Evolutionary conservation across 2,797 vertebrate genomes (phyloP).

Genomic region (Melanogrammus aeglefinus): DNA sequence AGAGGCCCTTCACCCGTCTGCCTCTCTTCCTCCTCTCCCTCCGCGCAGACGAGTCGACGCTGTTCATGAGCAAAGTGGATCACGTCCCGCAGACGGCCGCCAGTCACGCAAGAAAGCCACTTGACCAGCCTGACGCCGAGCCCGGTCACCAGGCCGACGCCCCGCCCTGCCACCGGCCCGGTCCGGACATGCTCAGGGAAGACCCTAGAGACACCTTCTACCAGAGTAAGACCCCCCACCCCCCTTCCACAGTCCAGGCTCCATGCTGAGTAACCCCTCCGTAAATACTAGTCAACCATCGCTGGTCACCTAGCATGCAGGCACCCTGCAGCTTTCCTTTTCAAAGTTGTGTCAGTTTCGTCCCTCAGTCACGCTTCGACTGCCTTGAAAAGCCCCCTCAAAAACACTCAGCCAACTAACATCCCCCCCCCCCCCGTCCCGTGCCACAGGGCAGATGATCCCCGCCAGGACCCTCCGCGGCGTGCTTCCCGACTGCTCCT

Average conservation of each 20-base stretch:
- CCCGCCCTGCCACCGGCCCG: conserved; percentile 6
- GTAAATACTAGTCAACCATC: too few species aligned
- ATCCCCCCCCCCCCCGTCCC: conserved; percentile 1
- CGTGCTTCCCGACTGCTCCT: conserved; percentile 83
- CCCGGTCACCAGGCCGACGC: background rate
- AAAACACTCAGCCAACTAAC: background rate
- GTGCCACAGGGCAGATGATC: conserved; percentile 80
- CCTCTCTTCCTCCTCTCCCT: background rate
- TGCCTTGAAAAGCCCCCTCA: background rate
- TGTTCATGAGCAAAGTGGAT: conserved; percentile 79
- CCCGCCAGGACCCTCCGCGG: conserved; percentile 69
- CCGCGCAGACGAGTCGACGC: conserved; percentile 78
- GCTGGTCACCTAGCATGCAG: too few species aligned
- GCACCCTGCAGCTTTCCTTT: background rate
- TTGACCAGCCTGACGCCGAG: conserved; percentile 13
- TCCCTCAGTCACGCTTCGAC: background rate
- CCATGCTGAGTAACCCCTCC: background rate
- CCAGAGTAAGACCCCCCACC: conserved; percentile 63
- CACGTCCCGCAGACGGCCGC: conserved; percentile 88
- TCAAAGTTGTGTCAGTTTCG: background rate
- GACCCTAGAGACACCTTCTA: conserved; percentile 85
- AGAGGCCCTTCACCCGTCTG: background rate
- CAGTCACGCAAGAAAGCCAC: conserved; percentile 57
- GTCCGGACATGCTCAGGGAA: conserved; percentile 82
- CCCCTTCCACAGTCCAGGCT: background rate